Percentiles rank a stretch among this genome's conserved stretches.
These are phyloP conservation scores for Ciona savignyi DNA, from an alignment of 23 tunicate species.

Conservation along the genomic window DNA sequence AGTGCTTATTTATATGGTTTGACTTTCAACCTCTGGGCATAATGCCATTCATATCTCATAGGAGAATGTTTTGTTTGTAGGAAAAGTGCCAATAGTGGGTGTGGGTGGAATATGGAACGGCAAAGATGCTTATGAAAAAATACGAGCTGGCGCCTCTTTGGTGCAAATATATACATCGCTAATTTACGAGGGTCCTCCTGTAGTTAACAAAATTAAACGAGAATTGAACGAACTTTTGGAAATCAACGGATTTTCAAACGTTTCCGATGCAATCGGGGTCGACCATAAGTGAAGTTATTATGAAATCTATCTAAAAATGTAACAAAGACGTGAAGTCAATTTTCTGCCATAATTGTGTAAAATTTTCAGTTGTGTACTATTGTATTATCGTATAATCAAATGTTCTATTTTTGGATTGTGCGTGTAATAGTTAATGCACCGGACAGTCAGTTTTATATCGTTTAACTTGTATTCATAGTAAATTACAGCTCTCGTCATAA, in stretches of 20 bases:
- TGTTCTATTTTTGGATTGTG: too few relatives aligned
- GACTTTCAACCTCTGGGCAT: too few relatives aligned
- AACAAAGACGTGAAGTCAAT: too few relatives aligned
- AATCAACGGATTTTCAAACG: constrained; percentile 41
- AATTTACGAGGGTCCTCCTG: constrained; percentile 71
- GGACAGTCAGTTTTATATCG: not conserved
- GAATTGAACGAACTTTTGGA: constrained; percentile 51
- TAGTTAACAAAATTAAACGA: constrained; percentile 45
- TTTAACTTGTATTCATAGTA: not conserved
- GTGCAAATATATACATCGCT: constrained; percentile 88
- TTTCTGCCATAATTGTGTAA: too few relatives aligned
- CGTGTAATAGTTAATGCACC: too few relatives aligned
- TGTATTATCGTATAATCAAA: too few relatives aligned
- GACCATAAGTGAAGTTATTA: constrained; percentile 12
- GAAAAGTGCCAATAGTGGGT: constrained; percentile 81
- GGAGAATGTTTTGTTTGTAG: constrained; percentile 22
- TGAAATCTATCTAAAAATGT: too few relatives aligned
- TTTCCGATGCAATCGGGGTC: constrained; percentile 65
- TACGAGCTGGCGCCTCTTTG: constrained; percentile 79
- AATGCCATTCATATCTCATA: too few relatives aligned
- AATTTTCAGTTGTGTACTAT: too few relatives aligned
- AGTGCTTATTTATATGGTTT: too few relatives aligned
- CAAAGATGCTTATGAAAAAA: constrained; percentile 85
- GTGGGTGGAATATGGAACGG: constrained; percentile 84
- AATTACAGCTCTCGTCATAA: not conserved